Evolutionary conservation across 1,140 invertebrate genomes (phyloP), one percentile per base, ranked within the genome.

Genomic region (Samia ricini): DNA sequence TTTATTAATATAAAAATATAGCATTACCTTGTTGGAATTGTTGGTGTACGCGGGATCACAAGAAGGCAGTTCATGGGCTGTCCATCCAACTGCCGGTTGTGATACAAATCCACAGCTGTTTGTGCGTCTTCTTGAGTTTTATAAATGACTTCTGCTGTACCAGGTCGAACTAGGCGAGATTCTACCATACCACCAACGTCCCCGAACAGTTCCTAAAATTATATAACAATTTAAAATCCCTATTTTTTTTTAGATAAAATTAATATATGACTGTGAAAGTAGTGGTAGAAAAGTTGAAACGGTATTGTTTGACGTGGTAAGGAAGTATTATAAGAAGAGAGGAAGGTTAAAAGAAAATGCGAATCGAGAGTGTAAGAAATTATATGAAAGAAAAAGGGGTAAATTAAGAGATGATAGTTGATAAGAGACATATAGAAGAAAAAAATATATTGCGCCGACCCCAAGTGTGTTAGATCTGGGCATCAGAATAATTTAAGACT

Each of bases 141-240:
- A 81, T 97, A 98, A 68, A 98, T 95, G 10, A 98, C 96, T 91
- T 98, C 97, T 0, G 97, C 97, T 10, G 94, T 95, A 4, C 97
- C 97, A 4, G 95, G 94, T 56, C 96, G 93, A n/a, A 98, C 94
- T 71, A 98, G 91, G 71, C 95, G 93, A 2, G 96, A 96, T 66
- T 95, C 94, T 42, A 96, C 88, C 76, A 99, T 92, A 52, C 96
- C 94, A 10, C 97, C 97, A 63, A 98, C 95, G 79, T 97, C 97
- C 78, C 96, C 96, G 92, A 98, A 98, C 52, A 99, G 91, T 91
- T 99, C 97, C 94, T 97, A 67, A 63, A 79, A 77, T 56, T 63
- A 63, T 12, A 5, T 50, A 15, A 50, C n/a, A 50, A 15, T 5
- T 50, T n/a, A 6, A 50, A 15, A 50, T 50, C n/a, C 48, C 1